A percentile compares a stretch with the other conserved stretches of the same genome.
These are phyloP conservation scores for Amiota communis DNA, from an alignment of 2,888 invertebrate species.

Conservation along the genomic window DNA sequence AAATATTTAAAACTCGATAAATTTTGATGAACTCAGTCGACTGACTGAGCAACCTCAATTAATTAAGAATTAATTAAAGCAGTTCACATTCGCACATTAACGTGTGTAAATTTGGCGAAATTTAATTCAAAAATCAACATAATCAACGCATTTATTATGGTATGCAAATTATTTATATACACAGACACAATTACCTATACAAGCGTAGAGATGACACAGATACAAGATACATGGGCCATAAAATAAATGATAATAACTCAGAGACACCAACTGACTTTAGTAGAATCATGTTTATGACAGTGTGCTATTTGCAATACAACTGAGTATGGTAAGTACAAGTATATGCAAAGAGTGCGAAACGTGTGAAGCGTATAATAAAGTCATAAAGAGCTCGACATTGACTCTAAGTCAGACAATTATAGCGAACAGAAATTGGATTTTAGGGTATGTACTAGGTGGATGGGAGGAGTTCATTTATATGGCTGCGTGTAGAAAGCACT, in stretches of 20 bases:
- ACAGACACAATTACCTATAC: neutral
- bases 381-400: too few species aligned
- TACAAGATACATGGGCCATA: too few species aligned
- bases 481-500: conserved; percentile 37
- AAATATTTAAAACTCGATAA: too few species aligned
- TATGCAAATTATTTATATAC: neutral
- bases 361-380: too few species aligned
- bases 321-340: too few species aligned
- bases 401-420: too few species aligned
- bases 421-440: too few species aligned
- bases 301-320: too few species aligned
- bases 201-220: neutral
- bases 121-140: conserved; percentile 19
- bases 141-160: conserved; percentile 14
- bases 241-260: too few species aligned
- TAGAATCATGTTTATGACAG: neutral
- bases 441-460: too few species aligned
- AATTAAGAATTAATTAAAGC: conserved; percentile 23
- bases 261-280: conserved; percentile 29
- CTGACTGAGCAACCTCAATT: conserved; percentile 11
- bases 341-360: too few species aligned
- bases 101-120: neutral
- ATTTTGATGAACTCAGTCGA: too few species aligned
- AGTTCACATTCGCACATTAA: neutral
- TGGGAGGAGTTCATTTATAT: conserved; percentile 26